A percentile compares a stretch with the other conserved stretches of the same genome.
Conservation (phyloP, 2,888 invertebrate genomes). For the Onchidella celtica region DNA sequence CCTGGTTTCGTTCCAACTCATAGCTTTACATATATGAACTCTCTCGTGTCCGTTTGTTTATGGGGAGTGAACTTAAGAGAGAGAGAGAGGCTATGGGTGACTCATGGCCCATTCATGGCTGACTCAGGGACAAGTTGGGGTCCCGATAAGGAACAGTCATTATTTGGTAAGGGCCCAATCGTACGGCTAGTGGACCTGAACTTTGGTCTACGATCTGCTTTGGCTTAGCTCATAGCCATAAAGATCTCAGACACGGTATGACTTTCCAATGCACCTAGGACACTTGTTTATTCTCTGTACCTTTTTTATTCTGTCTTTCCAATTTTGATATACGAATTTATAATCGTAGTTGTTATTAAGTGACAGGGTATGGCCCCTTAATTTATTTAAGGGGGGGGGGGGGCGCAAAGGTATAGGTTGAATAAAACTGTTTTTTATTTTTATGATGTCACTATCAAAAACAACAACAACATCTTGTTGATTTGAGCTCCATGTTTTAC, state of each 20-base stretch:
- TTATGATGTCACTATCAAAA: too few relatives aligned
- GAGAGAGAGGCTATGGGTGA: slow-evolving; percentile 26
- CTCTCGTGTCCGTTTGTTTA: slow-evolving; percentile 13
- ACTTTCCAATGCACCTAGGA: neutral
- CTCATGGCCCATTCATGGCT: slow-evolving; percentile 21
- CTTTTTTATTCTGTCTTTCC: neutral
- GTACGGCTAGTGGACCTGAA: neutral
- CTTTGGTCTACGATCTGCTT: neutral
- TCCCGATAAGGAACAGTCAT: neutral
- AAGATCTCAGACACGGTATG: neutral
- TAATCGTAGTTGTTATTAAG: too few relatives aligned
- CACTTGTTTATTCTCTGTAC: neutral
- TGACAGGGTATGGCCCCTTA: too few relatives aligned
- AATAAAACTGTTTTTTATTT: too few relatives aligned
- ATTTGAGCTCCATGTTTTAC: too few relatives aligned
- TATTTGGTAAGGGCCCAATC: neutral
- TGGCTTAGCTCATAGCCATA: too few relatives aligned
- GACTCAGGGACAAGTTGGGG: slow-evolving; percentile 18
- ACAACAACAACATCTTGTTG: too few relatives aligned
- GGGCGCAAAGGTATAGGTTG: too few relatives aligned
- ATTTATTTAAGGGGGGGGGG: too few relatives aligned
- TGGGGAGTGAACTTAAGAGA: neutral
- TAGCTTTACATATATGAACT: neutral
- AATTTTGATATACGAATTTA: too few relatives aligned
- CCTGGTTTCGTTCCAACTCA: neutral